Conservation (phyloP, 1,140 invertebrate genomes). For the Oryctes rhinoceros region DNA sequence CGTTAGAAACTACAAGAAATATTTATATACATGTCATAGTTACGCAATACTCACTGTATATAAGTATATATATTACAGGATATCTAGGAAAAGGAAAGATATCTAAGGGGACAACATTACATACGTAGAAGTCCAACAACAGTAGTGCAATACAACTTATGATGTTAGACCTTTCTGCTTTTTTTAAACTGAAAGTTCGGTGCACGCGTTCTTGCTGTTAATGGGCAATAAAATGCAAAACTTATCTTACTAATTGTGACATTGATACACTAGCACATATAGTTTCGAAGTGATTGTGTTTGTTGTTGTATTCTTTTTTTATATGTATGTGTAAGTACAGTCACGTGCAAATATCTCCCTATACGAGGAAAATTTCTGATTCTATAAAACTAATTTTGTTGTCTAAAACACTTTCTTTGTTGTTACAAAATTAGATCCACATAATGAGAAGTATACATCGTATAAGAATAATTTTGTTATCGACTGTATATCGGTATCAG, state of each 20-base stretch:
- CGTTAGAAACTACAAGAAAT: slow-evolving; percentile 25
- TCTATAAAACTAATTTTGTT: too few species aligned
- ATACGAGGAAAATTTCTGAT: not conserved
- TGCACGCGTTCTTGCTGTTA: not conserved
- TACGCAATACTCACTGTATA: slow-evolving; percentile 24
- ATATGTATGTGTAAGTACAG: not conserved
- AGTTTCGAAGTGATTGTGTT: slow-evolving; percentile 10
- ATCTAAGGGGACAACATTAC: not conserved
- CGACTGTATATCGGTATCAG: too few species aligned
- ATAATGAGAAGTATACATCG: not conserved
- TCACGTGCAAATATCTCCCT: too few species aligned
- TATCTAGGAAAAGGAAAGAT: slow-evolving; percentile 9
- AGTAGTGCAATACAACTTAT: not conserved
- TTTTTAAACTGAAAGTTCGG: not conserved
- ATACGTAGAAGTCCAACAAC: not conserved
- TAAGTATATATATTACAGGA: not conserved
- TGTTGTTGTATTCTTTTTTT: not conserved
- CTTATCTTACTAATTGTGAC: slow-evolving; percentile 19
- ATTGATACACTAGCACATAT: slow-evolving; percentile 26
- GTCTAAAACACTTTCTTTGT: too few species aligned
- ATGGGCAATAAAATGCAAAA: not conserved
- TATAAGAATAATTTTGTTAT: too few species aligned
- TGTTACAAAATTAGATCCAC: not conserved
- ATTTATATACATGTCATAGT: slow-evolving; percentile 23
- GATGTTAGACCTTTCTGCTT: not conserved